phyloP scores from a whole-genome alignment of 2,888 invertebrate species.

The Keiferia lycopersicella region DNA sequence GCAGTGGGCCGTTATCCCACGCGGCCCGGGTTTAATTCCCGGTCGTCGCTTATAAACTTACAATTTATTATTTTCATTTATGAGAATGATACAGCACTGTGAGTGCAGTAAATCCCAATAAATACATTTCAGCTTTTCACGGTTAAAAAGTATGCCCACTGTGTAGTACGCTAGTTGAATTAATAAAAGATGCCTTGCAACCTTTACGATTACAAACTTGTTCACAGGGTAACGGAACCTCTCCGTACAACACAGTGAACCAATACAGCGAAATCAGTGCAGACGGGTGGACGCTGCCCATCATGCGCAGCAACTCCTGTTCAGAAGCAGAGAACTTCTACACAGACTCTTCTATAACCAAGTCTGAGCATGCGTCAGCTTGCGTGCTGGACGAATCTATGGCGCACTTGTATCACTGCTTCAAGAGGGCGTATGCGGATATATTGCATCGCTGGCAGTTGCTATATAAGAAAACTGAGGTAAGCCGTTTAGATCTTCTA shows the following conservation, averaged over 20 bases:
- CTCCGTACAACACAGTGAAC: constrained; percentile 94
- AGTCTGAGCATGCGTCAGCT: constrained; percentile 60
- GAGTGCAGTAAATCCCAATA: too few species aligned
- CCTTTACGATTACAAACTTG: too few species aligned
- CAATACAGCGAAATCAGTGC: constrained; percentile 86
- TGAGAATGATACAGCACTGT: too few species aligned
- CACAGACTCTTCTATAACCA: constrained; percentile 63
- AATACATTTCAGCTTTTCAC: too few species aligned
- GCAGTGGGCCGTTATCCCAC: too few species aligned
- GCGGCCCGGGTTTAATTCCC: too few species aligned
- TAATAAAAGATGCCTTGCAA: too few species aligned
- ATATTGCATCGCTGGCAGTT: constrained; percentile 93
- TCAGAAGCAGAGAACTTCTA: constrained; percentile 90
- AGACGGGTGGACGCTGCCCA: constrained; percentile 88
- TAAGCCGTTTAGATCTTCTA: constrained; percentile 47
- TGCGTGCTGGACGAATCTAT: constrained; percentile 73
- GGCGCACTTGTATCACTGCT: constrained; percentile 87
- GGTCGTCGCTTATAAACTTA: too few species aligned
- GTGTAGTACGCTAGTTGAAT: too few species aligned
- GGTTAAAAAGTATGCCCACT: too few species aligned
- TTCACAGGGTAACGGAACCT: constrained; percentile 83
- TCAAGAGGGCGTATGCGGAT: constrained; percentile 94
- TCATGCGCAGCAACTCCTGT: constrained; percentile 91
- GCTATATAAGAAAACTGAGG: constrained; percentile 88
- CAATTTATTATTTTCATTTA: too few species aligned